Conservation (phyloP, 2,797 vertebrate species). For the Sebastes jordani region DNA sequence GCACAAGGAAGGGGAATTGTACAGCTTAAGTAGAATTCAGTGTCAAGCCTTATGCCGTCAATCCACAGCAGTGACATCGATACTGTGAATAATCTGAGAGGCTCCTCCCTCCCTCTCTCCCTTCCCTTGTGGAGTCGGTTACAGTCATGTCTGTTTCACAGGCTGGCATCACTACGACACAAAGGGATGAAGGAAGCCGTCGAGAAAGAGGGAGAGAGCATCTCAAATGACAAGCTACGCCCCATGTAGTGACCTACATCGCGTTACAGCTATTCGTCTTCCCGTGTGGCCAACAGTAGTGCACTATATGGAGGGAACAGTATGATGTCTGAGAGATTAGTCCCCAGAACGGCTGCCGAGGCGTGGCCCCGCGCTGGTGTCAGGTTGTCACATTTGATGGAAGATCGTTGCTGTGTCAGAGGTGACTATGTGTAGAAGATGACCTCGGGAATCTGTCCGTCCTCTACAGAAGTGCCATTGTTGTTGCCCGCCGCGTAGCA, state of each 20-base stretch:
- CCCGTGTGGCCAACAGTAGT: conserved; percentile 49
- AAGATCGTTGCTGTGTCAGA: conserved; percentile 44
- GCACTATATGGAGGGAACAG: conserved; percentile 60
- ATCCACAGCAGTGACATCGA: conserved; percentile 59
- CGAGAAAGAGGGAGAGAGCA: conserved; percentile 53
- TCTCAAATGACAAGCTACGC: conserved; percentile 56
- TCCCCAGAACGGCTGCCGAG: conserved; percentile 65
- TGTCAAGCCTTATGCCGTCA: conserved; percentile 55
- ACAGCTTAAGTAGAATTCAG: conserved; percentile 61
- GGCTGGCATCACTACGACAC: conserved; percentile 54
- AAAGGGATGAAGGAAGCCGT: conserved; percentile 54
- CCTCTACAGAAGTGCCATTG: conserved; percentile 97
- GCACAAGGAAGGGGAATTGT: conserved; percentile 49
- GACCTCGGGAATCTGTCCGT: conserved; percentile 98
- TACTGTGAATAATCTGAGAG: conserved; percentile 57
- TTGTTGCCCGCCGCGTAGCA: conserved; percentile 98
- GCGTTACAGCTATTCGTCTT: conserved; percentile 40
- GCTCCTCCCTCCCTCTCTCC: conserved; percentile 42
- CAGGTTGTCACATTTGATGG: conserved; percentile 71
- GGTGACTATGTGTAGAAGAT: conserved; percentile 95
- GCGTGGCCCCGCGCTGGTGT: conserved; percentile 60
- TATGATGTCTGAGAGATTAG: conserved; percentile 62
- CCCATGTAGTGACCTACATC: conserved; percentile 56
- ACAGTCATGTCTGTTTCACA: conserved; percentile 56
- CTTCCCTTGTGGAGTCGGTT: conserved; percentile 36